Base-by-base conservation (phyloP, 2,113 vertebrate species). In the Delphinus delphis region DNA sequence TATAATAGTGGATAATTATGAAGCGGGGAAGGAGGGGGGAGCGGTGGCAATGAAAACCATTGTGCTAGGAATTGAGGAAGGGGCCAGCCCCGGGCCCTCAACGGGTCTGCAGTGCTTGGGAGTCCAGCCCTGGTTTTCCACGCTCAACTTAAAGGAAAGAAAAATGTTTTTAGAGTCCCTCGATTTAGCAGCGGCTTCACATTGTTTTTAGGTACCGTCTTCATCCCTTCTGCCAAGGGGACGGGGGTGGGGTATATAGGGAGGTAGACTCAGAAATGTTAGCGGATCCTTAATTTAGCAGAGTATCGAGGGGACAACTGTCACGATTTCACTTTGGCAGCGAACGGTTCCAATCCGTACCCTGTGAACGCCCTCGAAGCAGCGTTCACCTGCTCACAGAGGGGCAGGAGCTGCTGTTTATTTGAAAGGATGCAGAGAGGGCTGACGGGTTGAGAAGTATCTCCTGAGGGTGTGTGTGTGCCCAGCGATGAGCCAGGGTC, bases 1-100 rank as follows among this genome's bases (percentile, higher is more conserved):
- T 98, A 98, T 96, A 98, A 98, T 67, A 97, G 97, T 86, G 85
- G 98, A 97, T 98, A 98, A 98, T 98, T 97, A 97, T 15, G 88
- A 97, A 95, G 81, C 93, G 95, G 96, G 96, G 93, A 26, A 26
- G 26, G 31, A 5, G 3, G 23, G 25, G 68, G 44, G 38, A 15
- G 92, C 11, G 70, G 31, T 11, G 81, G 93, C 97, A 95, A 89
- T 13, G 95, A 65, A 95, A 95, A 97, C 97, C 80, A 10, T 31
- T 79, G 96, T 91, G 89, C 88, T 92, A 50, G 77, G 90, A 23
- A 83, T 8, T 4, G 95, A 96, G 89, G 90, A 63, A 92, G 81
- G 71, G 71, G 93, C 90, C 50, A 70, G 73, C 5, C 0, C 60
- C 11, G 1, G 67, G 36, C 44, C 73, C 67, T 15, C 6, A 41